Conservation (phyloP, 2,113 vertebrate species). For the zebrafish (Danio rerio) region GRCz12tu NC_133182.1:49161001-49161500, state of each 20-base stretch:
- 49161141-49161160: not conserved
- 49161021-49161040: not conserved
- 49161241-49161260: not conserved
- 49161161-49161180: not conserved
- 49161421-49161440: not conserved
- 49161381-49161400: not conserved
- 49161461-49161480: not conserved
- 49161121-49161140: not conserved
- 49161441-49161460: not conserved
- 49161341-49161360: not conserved
- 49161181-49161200: not conserved
- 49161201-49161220: not conserved
- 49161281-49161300: not conserved
- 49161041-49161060: not conserved
- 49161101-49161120: not conserved
- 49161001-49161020: not conserved
- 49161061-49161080: not conserved
- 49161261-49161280: not conserved
- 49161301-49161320: not conserved
- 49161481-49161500: not conserved
- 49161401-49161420: not conserved
- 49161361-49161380: not conserved
- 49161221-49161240: not conserved
- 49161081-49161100: not conserved
- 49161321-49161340: not conserved